phyloP scores from a whole-genome alignment of 2,888 invertebrate species.

The Homarus gammarus region DNA sequence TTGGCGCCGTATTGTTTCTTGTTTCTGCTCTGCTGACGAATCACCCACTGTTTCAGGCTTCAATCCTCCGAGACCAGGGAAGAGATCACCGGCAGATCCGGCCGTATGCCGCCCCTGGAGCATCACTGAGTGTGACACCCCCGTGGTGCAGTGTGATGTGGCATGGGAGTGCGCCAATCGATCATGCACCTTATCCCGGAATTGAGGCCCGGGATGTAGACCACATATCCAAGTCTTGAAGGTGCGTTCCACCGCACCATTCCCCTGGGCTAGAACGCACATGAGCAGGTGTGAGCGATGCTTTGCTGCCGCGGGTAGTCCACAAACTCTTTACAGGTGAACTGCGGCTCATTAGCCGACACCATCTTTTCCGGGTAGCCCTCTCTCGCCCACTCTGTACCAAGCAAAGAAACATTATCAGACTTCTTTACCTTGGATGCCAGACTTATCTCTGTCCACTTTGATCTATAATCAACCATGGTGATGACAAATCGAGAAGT shows the following conservation, averaged over 20 bases:
- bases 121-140: too few species aligned
- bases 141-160: too few species aligned
- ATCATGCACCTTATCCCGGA: too few species aligned
- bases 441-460: conserved; percentile 14
- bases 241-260: neutral
- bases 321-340: conserved; percentile 1
- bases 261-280: neutral
- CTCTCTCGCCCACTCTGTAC: conserved; percentile 2
- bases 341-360: conserved; percentile 6
- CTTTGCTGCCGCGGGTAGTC: neutral
- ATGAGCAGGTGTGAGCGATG: neutral
- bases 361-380: neutral
- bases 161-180: too few species aligned
- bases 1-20: neutral
- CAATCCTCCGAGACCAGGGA: too few species aligned
- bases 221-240: conserved; percentile 3
- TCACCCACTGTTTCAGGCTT: too few species aligned
- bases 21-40: too few species aligned
- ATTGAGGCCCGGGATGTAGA: too few species aligned
- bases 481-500: neutral
- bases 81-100: too few species aligned
- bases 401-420: conserved; percentile 10
- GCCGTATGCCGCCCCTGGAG: too few species aligned
- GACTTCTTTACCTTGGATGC: neutral
- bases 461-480: neutral